phyloP scores from a whole-genome alignment of 2,888 invertebrate genomes.

The Euzophera pinguis region DNA sequence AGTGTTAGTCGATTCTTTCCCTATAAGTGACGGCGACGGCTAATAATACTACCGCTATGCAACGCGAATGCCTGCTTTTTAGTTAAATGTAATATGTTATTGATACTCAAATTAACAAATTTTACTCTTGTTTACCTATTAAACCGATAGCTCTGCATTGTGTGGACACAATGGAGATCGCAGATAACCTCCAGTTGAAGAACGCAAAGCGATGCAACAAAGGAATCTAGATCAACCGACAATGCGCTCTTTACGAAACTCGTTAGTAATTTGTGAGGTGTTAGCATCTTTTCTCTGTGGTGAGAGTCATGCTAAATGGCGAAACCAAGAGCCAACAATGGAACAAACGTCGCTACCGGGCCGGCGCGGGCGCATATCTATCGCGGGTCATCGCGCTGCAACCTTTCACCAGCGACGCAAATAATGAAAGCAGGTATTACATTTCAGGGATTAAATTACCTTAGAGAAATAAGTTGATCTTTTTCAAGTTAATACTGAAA shows the following conservation, averaged over 20 bases:
- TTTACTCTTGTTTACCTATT: slow-evolving; percentile 5
- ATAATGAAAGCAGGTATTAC: neutral
- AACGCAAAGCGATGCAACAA: slow-evolving; percentile 45
- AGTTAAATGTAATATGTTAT: neutral
- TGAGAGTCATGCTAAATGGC: slow-evolving; percentile 71
- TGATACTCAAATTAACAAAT: neutral
- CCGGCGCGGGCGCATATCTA: slow-evolving; percentile 18
- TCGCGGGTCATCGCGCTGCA: slow-evolving; percentile 57
- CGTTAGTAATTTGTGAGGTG: slow-evolving; percentile 60
- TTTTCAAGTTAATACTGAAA: too few species aligned
- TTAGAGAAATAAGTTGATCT: neutral
- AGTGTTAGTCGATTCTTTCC: too few species aligned
- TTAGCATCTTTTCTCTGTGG: slow-evolving; percentile 61
- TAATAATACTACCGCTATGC: too few species aligned
- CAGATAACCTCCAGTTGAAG: slow-evolving; percentile 43
- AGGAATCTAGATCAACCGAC: slow-evolving; percentile 72
- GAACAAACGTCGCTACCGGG: slow-evolving; percentile 41
- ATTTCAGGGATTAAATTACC: neutral
- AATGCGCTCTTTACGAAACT: slow-evolving; percentile 69
- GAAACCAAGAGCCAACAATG: slow-evolving; percentile 60
- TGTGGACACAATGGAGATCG: slow-evolving; percentile 38
- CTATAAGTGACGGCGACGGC: too few species aligned
- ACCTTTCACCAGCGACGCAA: slow-evolving; percentile 51
- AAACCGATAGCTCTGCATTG: slow-evolving; percentile 5
- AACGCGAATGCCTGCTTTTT: too few species aligned